Evolutionary conservation across 2,888 invertebrate species (phyloP), one percentile per base, ranked within the genome.

Genomic region (Blera fallax): DNA sequence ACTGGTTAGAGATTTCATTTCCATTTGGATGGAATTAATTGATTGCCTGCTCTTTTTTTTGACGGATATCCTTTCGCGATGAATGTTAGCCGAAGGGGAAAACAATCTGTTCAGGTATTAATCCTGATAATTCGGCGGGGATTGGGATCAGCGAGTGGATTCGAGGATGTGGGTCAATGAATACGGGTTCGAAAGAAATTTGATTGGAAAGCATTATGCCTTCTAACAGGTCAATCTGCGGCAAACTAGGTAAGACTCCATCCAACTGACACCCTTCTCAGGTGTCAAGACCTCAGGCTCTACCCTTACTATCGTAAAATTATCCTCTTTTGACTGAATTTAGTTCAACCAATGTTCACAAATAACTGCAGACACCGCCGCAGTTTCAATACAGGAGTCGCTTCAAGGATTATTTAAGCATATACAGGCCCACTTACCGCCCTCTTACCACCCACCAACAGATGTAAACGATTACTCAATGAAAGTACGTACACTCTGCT

Each of bases 381-480:
- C 16, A 10, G 16, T 14, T 8, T 18, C 10, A 18, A 8, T 14
- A 7, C 18, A 16, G 43, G 18, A 16, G 1, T 43, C 7, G 16
- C 18, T 2, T 21, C 21, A 21, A 7, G 11, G 18, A 14, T 21
- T 40, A 48, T 10, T 21, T 18, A n/a, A n/a, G n/a, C n/a, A 18
- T 3, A 48, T 5, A 7, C 8, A n/a, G n/a, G 2, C 3, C 32
- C 18, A 40, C 43, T 40, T 45, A n/a, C n/a, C n/a, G n/a, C n/a
- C n/a, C n/a, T n/a, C n/a, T n/a, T n/a, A 6, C 52, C 65, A 72
- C 52, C 65, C 52, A 40, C 29, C 58, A 52, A 77, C 82, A 91
- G 91, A 89, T 91, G 91, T 89, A 90, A 89, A 89, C 89, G 89
- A 91, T 91, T 90, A 89, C 90, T 89, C 88, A 89, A 87, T 87